phyloP scores from a whole-genome alignment of 2,888 invertebrate species.

The Eupithecia abbreviata region DNA sequence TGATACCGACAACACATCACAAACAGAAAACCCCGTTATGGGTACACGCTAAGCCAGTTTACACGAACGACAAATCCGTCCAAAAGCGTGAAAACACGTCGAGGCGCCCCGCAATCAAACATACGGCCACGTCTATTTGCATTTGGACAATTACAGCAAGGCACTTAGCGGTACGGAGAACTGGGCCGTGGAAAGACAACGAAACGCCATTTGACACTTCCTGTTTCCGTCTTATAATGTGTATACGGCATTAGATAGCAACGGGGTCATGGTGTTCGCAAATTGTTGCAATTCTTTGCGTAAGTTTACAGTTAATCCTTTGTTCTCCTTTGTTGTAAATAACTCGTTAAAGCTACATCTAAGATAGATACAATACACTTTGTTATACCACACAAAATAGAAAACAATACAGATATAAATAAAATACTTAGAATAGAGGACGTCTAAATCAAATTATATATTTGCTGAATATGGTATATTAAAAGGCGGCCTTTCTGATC shows the following conservation, averaged over 20 bases:
- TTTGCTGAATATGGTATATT: too few relatives aligned
- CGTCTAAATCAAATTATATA: too few relatives aligned
- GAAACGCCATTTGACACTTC: slow-evolving; percentile 82
- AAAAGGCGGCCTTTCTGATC: too few relatives aligned
- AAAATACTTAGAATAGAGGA: too few relatives aligned
- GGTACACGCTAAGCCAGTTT: slow-evolving; percentile 55
- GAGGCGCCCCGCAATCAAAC: slow-evolving; percentile 60
- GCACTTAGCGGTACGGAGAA: slow-evolving; percentile 78
- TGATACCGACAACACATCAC: slow-evolving; percentile 46
- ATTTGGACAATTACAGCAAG: slow-evolving; percentile 79
- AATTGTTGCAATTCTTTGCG: slow-evolving; percentile 47
- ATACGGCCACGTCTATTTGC: slow-evolving; percentile 66
- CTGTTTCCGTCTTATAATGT: slow-evolving; percentile 73
- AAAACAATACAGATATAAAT: too few relatives aligned
- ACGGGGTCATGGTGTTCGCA: slow-evolving; percentile 64
- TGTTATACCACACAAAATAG: too few relatives aligned
- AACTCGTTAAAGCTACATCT: not conserved
- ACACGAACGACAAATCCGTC: slow-evolving; percentile 55
- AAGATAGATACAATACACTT: too few relatives aligned
- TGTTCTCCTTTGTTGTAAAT: slow-evolving; percentile 8
- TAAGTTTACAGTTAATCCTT: slow-evolving; percentile 15
- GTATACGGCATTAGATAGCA: slow-evolving; percentile 53
- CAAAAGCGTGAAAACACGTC: slow-evolving; percentile 51
- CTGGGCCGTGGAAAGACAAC: slow-evolving; percentile 78
- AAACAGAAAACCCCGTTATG: slow-evolving; percentile 63